Evolutionary conservation across 1,140 invertebrate genomes (phyloP).

Genomic region (Anastrepha ludens): DNA sequence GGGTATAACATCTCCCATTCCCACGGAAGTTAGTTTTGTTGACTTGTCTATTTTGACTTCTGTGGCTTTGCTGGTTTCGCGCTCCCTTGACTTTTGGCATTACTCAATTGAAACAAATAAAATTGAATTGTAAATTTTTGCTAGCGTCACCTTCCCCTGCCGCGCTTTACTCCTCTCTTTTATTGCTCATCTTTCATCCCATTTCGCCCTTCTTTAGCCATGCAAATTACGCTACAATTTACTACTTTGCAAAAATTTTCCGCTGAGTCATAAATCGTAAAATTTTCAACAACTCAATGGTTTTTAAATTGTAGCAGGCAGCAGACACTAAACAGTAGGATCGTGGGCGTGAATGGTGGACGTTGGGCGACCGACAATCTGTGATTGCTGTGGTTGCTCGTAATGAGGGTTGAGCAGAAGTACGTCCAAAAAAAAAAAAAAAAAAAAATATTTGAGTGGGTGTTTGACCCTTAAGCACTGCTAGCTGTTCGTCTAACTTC

Average conservation of each 20-base stretch:
- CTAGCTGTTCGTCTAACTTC: background rate
- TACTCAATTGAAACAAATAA: background rate
- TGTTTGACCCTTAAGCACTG: background rate
- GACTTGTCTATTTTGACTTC: too few relatives aligned
- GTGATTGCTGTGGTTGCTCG: background rate
- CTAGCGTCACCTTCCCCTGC: background rate
- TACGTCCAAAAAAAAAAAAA: background rate
- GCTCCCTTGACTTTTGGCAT: too few relatives aligned
- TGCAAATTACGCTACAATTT: constrained; percentile 31
- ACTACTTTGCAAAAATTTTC: constrained; percentile 3
- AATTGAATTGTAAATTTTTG: constrained; percentile 25
- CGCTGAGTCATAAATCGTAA: constrained; percentile 39
- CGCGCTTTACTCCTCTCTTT: background rate
- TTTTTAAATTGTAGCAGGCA: background rate
- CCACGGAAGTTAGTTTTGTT: too few relatives aligned
- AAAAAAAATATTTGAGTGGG: background rate
- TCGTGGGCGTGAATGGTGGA: background rate
- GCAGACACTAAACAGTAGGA: too few relatives aligned
- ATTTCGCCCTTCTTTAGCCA: background rate
- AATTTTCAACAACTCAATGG: constrained; percentile 32
- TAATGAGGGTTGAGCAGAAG: background rate
- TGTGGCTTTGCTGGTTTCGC: too few relatives aligned
- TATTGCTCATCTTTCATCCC: background rate
- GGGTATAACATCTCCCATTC: too few relatives aligned
- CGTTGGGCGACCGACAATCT: background rate